Evolutionary conservation across 1,140 invertebrate species (phyloP), one percentile per base, ranked within the genome.

Genomic region (Cepaea nemoralis): DNA sequence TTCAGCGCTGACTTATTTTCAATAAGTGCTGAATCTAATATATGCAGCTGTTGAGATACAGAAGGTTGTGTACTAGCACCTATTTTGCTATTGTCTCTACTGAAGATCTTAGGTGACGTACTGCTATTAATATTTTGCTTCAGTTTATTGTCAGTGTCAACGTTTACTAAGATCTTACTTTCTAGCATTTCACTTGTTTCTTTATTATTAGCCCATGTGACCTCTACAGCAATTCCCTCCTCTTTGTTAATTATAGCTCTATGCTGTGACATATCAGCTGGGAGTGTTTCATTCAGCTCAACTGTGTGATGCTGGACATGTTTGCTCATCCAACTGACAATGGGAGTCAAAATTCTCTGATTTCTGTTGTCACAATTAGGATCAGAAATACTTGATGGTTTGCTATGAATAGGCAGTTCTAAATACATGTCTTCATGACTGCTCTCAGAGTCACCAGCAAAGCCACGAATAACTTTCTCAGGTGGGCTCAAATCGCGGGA

Each of bases 391-490:
- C 14, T 2, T 37, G 42, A 6, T 16, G 55, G 24, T 14, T 39
- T 39, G 14, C 45, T 55, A n/a, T 35, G 14, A n/a, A 55, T 33
- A 24, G 2, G 16, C 14, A 66, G 1, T 19, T 35, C 55, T 24
- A 55, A 48, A 37, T 55, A 37, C 42, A 73, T 73, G 24, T 69
- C 63, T 1, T 80, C 69, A 55, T 80, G 42, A 42, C n/a, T 40
- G 12, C 63, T 59, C 0, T 77, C 76, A 35, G 50, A 40, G 22
- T 80, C 78, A 39, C 78, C 78, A 22, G 45, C 67, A 67, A 16
- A 80, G 8, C 78, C 78, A 14, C 69, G 42, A 12, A 80, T 80
- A 22, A 80, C 69, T 31, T 40, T 70, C n/a, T 35, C 22, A 33
- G 33, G 33, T 19, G 66, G 78, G 42, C 67, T 80, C 8, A 80